Base-by-base conservation (phyloP, 2,113 vertebrate species). In the Pseudorectes ferrugineus region DNA sequence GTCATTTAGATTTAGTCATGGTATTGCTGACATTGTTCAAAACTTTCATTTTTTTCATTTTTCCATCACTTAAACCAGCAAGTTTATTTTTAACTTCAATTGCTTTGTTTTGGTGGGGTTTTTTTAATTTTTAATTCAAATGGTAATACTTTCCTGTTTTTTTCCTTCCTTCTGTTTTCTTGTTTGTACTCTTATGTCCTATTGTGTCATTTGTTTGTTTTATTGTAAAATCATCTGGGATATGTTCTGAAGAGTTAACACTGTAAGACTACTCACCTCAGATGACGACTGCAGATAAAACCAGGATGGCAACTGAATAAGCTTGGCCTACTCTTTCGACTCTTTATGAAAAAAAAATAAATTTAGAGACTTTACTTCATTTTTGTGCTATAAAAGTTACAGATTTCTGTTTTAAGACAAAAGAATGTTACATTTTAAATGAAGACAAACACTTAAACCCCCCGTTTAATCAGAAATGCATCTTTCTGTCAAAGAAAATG, bases 401-500 rank as follows among this genome's bases (percentile, higher is more conserved):
- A 18, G 61, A 33, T 89, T 76, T 70, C 61, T 93, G 21, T 59
- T 86, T 93, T 84, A 49, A 92, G 82, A 85, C 42, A 85, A 92
- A 90, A 88, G 14, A 14, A 93, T 58, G 42, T 49, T 83, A 42
- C 42, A 83, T 90, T 88, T 90, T 76, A 79, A 88, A 88, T 58
- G 46, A 83, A 90, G 46, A 19, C 18, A 88, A 54, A 62, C 29
- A 54, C 42, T 88, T 74, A 75, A 94, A 73, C 7, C 7, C 13
- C n/a, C 71, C 61, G 25, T 88, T 95, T 90, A 90, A 80, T 92
- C 51, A 88, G 90, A 96, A 94, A 88, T 86, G 6, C 20, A 80
- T 77, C 26, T 77, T 95, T 90, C 67, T 90, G 75, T 96, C 88
- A 94, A 73, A 83, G 82, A 76, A 94, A 94, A 88, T 18, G 26